Conservation (phyloP, 1,140 invertebrate genomes). For the Drosophila pectinifera region DNA sequence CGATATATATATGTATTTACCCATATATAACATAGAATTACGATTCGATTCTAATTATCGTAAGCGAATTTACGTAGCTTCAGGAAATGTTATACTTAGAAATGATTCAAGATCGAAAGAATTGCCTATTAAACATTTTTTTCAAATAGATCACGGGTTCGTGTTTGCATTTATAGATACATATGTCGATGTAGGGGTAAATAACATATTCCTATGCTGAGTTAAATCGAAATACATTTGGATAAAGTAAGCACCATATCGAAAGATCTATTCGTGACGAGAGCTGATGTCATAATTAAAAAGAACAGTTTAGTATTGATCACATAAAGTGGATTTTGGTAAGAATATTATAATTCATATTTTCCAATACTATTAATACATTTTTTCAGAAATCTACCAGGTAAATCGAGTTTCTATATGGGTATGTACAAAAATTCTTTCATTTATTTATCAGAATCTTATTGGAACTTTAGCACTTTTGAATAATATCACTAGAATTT, state of each 20-base stretch:
- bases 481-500: no score
- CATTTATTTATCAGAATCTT: no score
- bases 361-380: not conserved
- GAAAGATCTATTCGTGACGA: no score
- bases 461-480: no score
- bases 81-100: constrained; percentile 61
- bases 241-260: not conserved
- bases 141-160: constrained; percentile 25
- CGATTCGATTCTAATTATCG: constrained; percentile 43
- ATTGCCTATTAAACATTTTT: constrained; percentile 63
- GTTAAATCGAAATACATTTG: not conserved
- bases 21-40: constrained; percentile 40
- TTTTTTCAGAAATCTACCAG: not conserved
- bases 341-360: not conserved
- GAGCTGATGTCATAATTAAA: not conserved
- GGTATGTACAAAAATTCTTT: not conserved
- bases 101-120: constrained; percentile 41
- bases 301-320: not conserved
- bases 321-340: not conserved
- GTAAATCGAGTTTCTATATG: not conserved
- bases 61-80: constrained; percentile 64
- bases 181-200: no score
- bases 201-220: not conserved
- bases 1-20: constrained; percentile 15
- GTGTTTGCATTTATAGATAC: not conserved